Conservation (phyloP, 1,140 invertebrate species). For the Saccostrea cuccullata region DNA sequence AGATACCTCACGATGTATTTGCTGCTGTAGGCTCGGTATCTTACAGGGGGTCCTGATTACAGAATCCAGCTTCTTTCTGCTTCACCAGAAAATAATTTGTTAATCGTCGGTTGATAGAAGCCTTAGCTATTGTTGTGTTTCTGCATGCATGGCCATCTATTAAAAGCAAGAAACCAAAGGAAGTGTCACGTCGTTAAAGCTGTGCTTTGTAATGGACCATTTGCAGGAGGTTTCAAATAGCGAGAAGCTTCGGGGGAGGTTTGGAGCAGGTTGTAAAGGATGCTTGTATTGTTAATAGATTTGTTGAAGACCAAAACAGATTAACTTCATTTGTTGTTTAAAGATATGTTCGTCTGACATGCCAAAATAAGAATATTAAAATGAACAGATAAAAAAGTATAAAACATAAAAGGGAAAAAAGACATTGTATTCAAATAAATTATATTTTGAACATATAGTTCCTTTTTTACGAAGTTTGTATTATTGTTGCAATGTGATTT, state of each 20-base stretch:
- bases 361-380: too few species aligned
- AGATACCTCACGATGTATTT: not conserved
- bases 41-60: constrained; percentile 25
- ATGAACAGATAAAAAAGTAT: too few species aligned
- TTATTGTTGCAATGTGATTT: too few species aligned
- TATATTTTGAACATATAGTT: too few species aligned
- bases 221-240: not conserved
- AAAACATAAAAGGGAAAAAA: too few species aligned
- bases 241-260: constrained; percentile 3
- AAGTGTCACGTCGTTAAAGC: constrained; percentile 19
- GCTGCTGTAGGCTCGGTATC: not conserved
- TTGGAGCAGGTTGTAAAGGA: not conserved
- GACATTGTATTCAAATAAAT: too few species aligned
- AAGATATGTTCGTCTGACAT: not conserved
- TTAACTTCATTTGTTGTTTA: constrained; percentile 1
- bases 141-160: constrained; percentile 9
- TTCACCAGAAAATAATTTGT: constrained; percentile 7
- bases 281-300: constrained; percentile 3
- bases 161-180: not conserved
- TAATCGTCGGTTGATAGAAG: constrained; percentile 4
- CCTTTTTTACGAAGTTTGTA: too few species aligned
- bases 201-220: constrained; percentile 17
- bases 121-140: constrained; percentile 2
- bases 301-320: not conserved
- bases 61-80: constrained; percentile 14